phyloP scores from a whole-genome alignment of 2,113 vertebrate species.

The Nannospalax galili region DNA sequence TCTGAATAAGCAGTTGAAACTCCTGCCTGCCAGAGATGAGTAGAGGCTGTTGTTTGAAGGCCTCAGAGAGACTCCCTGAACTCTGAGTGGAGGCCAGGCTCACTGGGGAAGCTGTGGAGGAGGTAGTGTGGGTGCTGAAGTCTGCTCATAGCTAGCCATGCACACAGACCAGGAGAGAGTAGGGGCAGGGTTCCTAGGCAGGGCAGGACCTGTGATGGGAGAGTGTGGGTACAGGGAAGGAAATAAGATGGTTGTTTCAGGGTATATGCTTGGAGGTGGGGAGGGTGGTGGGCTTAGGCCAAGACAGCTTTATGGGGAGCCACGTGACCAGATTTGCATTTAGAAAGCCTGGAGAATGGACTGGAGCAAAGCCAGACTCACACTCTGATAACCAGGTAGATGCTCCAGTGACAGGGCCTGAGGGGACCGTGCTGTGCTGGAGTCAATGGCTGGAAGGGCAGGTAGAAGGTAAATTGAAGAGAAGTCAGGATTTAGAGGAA shows the following conservation, averaged over 20 bases:
- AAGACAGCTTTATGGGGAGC: background rate
- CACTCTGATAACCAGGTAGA: background rate
- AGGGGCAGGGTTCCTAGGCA: background rate
- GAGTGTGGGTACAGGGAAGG: too few relatives aligned
- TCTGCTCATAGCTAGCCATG: accelerated
- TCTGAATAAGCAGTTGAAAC: too few relatives aligned
- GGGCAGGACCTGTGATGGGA: background rate
- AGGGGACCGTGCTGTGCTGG: too few relatives aligned
- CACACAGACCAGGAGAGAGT: background rate
- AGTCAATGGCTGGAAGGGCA: background rate
- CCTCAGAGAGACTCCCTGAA: too few relatives aligned
- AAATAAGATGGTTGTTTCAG: background rate
- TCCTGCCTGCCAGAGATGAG: too few relatives aligned
- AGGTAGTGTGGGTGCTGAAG: background rate
- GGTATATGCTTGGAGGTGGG: accelerated
- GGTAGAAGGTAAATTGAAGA: background rate
- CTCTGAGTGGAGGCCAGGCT: too few relatives aligned
- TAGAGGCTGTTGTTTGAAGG: too few relatives aligned
- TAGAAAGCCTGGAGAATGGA: background rate
- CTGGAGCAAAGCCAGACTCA: background rate
- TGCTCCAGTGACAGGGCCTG: too few relatives aligned
- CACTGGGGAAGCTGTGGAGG: too few relatives aligned
- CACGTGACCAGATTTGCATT: background rate
- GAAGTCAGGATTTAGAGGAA: background rate
- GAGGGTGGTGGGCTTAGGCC: background rate